phyloP scores from a whole-genome alignment of 2,113 vertebrate species.

The Serilophus lunatus region DNA sequence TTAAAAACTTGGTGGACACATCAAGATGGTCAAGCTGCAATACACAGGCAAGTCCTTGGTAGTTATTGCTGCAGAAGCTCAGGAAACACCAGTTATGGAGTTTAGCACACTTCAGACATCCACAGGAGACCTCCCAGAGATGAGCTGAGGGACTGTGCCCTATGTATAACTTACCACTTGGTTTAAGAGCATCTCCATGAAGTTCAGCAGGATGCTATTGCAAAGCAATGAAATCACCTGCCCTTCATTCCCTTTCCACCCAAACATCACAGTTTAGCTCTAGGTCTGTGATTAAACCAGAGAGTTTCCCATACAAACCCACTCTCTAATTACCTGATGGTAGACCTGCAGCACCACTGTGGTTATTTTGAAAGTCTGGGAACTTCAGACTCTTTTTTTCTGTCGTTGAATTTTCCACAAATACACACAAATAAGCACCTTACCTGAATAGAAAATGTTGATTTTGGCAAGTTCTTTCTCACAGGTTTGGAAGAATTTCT shows the following conservation, averaged over 20 bases:
- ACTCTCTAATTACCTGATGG: background rate
- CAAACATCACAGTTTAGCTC: background rate
- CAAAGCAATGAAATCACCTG: background rate
- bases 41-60: fast-evolving
- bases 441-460: slow-evolving; percentile 99
- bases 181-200: background rate
- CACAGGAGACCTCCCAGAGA: background rate
- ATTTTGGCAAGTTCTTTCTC: slow-evolving; percentile 99
- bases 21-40: background rate
- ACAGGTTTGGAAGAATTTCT: slow-evolving; percentile 98
- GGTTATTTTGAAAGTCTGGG: background rate
- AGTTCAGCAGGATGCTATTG: background rate
- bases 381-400: background rate
- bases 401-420: background rate
- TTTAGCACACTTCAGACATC: background rate
- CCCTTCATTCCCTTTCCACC: background rate
- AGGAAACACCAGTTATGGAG: background rate
- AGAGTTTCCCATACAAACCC: background rate
- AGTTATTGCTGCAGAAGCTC: background rate
- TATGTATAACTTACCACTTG: background rate
- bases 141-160: background rate
- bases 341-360: background rate
- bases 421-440: slow-evolving; percentile 46
- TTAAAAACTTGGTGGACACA: background rate
- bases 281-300: background rate